These are phyloP conservation scores for Antennarius maculatus DNA, from an alignment of 2,797 vertebrate species.

Conservation along the genomic window DNA sequence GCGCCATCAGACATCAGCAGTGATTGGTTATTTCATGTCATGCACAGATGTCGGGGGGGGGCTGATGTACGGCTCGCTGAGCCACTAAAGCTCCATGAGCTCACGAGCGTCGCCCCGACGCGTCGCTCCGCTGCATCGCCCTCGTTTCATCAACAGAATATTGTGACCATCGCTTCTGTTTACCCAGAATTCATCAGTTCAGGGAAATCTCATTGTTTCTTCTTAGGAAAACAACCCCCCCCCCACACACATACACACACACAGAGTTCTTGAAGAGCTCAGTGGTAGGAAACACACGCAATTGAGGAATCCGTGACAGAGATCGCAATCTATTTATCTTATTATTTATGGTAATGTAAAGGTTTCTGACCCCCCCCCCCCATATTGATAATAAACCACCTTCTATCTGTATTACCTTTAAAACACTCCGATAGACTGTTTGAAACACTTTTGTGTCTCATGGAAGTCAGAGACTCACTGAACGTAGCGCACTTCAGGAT, in stretches of 20 bases:
- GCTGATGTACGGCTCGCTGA: slow-evolving; percentile 50
- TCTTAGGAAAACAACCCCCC: background rate
- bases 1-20: slow-evolving; percentile 42
- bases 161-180: background rate
- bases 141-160: slow-evolving; percentile 19
- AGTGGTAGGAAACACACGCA: too few species aligned
- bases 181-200: slow-evolving; percentile 1
- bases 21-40: slow-evolving; percentile 59
- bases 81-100: slow-evolving; percentile 50
- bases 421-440: too few species aligned
- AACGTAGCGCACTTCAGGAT: too few species aligned
- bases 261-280: too few species aligned
- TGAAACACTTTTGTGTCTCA: too few species aligned
- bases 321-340: too few species aligned
- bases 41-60: slow-evolving; percentile 60
- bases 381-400: too few species aligned
- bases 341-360: too few species aligned
- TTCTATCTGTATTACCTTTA: too few species aligned
- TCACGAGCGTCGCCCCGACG: slow-evolving; percentile 40
- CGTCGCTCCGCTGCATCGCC: slow-evolving; percentile 20
- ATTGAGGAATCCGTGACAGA: too few species aligned
- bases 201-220: slow-evolving; percentile 17
- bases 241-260: background rate
- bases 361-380: too few species aligned
- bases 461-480: too few species aligned